Base-by-base conservation (phyloP, 2,113 vertebrate genomes). In the Corythornis cristatus region DNA sequence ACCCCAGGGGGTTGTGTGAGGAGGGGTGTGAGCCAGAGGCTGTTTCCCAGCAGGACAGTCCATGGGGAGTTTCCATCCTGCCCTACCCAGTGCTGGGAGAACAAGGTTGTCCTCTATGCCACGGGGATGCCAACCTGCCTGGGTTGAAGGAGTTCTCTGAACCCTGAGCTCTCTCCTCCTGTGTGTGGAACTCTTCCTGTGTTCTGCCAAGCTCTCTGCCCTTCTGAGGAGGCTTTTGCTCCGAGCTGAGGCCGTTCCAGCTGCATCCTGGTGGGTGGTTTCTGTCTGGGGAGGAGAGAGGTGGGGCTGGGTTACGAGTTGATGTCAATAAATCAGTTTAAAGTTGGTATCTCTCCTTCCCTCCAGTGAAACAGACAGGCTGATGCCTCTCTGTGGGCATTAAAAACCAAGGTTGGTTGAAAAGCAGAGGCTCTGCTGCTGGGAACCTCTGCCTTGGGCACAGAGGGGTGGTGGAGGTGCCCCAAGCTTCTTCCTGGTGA, bases 21-120 rank as follows among this genome's bases (percentile, higher is more conserved):
- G 35, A 35, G 29, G 31, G 35, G 21, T 43, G 10, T 40, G 48
- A 8, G 50, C 43, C 0, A 1, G 0, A 28, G 46, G 48, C 8
- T 25, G 33, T 5, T 20, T 8, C 42, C 28, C 0, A 2, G 25
- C 0, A 0, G 61, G 11, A 31, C 83, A 66, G 77, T 83, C 42
- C 0, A 0, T 33, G 3, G 2, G 43, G 4, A 7, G 33, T 54
- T 46, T 48, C 37, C 21, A 8, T n/a, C 37, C 37, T 50, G 46
- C 14, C 42, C 23, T 23, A 56, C 42, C 43, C 13, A 3, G 1
- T 5, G 21, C 2, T 15, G 33, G 31, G 67, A 43, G 58, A 54
- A 13, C 2, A 28, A 64, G 46, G 46, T 11, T 23, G 53, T 46
- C 75, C 48, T 57, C 53, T 35, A 13, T 31, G 29, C 62, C 0